Conservation (phyloP, 2,888 invertebrate genomes). For the Drosophila nr. perissopoda region DNA sequence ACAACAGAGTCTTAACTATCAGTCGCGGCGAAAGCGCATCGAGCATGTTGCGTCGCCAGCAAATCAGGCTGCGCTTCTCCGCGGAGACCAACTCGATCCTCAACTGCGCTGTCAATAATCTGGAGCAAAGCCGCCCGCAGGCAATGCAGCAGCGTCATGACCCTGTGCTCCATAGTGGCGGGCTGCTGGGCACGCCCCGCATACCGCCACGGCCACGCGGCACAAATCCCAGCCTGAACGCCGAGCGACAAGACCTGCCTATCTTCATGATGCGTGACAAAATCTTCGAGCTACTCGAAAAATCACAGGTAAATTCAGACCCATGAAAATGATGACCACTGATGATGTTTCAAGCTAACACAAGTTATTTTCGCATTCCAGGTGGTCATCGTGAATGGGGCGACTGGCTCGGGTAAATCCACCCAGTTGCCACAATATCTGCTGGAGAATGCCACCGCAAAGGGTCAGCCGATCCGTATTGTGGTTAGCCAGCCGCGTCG, state of each 20-base stretch:
- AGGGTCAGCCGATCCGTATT: conserved; percentile 90
- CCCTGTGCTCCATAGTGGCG: conserved; percentile 2
- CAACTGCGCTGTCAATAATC: neutral
- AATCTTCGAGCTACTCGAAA: conserved; percentile 59
- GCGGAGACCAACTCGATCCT: neutral
- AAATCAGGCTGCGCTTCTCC: neutral
- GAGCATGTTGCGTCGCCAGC: neutral
- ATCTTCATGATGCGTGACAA: conserved; percentile 66
- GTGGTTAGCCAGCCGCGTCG: conserved; percentile 97
- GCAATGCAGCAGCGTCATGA: neutral
- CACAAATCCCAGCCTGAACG: conserved; percentile 41
- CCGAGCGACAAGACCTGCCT: conserved; percentile 71
- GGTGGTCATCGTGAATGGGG: conserved; percentile 91
- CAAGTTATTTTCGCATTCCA: conserved; percentile 80
- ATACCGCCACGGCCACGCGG: conserved; percentile 66
- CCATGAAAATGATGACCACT: neutral
- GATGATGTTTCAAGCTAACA: neutral
- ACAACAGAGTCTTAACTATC: conserved; percentile 71
- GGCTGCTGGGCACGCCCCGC: conserved; percentile 44
- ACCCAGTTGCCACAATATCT: conserved; percentile 98
- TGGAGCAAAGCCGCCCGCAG: too few species aligned
- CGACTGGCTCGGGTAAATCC: conserved; percentile 97
- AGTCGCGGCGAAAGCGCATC: conserved; percentile 29
- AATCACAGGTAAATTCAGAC: conserved; percentile 64
- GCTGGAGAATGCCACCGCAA: conserved; percentile 89